Evolutionary conservation across 2,113 vertebrate species (phyloP).

Genomic region (Monarcha castaneiventris): DNA sequence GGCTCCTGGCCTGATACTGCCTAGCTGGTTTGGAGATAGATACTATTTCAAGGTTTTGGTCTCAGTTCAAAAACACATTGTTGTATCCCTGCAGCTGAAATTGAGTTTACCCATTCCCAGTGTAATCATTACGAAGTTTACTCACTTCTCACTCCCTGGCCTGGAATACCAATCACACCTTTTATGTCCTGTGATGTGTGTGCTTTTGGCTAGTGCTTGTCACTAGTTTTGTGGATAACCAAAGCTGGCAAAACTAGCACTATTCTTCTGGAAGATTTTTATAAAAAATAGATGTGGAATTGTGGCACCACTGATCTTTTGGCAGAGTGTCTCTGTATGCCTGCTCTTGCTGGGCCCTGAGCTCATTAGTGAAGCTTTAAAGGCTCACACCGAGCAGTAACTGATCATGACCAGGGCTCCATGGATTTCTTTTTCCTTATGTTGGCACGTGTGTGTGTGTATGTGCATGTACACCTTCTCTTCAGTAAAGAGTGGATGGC

Average conservation of each 20-base stretch:
- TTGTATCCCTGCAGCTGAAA: not conserved
- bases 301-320: not conserved
- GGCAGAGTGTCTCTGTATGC: not conserved
- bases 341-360: not conserved
- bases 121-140: not conserved
- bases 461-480: not conserved
- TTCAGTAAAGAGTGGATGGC: not conserved
- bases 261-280: not conserved
- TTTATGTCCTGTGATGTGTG: not conserved
- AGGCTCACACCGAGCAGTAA: not conserved
- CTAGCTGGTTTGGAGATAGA: not conserved
- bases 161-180: not conserved
- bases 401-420: fast-evolving
- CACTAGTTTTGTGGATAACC: not conserved
- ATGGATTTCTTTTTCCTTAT: not conserved
- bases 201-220: not conserved
- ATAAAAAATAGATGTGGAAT: not conserved
- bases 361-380: not conserved
- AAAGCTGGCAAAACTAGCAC: not conserved
- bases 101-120: not conserved
- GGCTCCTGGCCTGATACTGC: not conserved
- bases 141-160: not conserved
- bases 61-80: not conserved
- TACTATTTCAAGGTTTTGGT: not conserved
- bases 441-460: not conserved